phyloP scores from a whole-genome alignment of 2,113 vertebrate genomes.

The Cariama cristata region DNA sequence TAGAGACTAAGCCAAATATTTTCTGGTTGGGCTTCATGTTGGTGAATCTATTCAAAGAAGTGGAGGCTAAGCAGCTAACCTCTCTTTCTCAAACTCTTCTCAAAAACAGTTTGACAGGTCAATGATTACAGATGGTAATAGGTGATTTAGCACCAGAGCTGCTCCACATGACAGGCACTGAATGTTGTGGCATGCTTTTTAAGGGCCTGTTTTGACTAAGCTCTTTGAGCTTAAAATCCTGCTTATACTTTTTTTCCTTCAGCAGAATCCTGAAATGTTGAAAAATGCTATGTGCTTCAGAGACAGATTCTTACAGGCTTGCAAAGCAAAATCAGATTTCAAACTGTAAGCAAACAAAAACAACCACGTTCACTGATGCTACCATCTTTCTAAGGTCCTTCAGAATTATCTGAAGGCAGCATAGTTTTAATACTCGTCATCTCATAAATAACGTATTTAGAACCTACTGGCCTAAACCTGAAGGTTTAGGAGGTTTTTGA shows the following conservation, averaged over 20 bases:
- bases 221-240: not conserved
- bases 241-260: not conserved
- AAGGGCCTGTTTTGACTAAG: not conserved
- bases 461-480: not conserved
- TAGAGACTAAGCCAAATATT: not conserved
- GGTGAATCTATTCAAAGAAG: slow-evolving; percentile 6
- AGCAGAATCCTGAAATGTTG: not conserved
- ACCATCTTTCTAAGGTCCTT: not conserved
- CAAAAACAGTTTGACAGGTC: not conserved
- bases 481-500: not conserved
- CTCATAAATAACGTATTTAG: not conserved
- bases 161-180: not conserved
- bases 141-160: slow-evolving; percentile 5
- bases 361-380: not conserved
- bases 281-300: not conserved
- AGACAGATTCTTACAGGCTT: not conserved
- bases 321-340: not conserved
- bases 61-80: not conserved
- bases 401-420: not conserved
- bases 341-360: not conserved
- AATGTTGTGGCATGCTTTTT: not conserved
- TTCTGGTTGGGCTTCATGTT: not conserved
- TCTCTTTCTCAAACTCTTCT: not conserved
- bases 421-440: not conserved
- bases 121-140: not conserved